These are phyloP conservation scores for Sebastes ruberrimus DNA, from an alignment of 2,797 vertebrate species.

Conservation along the genomic window DNA sequence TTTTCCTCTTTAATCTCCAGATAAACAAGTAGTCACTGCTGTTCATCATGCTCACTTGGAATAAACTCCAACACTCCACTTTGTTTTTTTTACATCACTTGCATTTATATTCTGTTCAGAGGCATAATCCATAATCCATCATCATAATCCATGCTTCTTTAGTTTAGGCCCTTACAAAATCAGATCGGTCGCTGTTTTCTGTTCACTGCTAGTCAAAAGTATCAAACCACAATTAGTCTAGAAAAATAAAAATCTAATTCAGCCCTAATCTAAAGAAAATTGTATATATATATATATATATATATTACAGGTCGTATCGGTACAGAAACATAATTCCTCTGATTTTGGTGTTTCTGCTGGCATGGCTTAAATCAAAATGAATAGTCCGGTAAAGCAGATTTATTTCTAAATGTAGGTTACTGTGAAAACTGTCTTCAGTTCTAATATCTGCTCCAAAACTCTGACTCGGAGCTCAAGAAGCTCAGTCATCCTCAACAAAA, in stretches of 20 bases:
- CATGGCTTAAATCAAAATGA: neutral
- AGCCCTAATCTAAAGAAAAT: neutral
- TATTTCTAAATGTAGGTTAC: slow-evolving; percentile 2
- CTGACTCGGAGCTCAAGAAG: neutral
- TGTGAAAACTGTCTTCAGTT: neutral
- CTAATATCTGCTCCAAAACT: neutral
- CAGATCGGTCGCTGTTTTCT: slow-evolving; percentile 1
- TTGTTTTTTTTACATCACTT: no score
- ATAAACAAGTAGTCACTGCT: neutral
- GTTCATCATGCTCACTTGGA: neutral
- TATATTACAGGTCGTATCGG: neutral
- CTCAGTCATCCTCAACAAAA: neutral
- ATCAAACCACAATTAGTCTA: neutral
- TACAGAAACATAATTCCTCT: no score
- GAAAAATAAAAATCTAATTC: neutral
- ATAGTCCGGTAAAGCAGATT: slow-evolving; percentile 2
- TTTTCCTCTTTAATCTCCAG: neutral
- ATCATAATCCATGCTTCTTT: slow-evolving; percentile 3
- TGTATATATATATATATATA: no score
- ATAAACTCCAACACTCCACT: neutral
- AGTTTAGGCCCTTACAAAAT: slow-evolving; percentile 6
- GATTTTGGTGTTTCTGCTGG: neutral
- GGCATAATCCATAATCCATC: slow-evolving; percentile 41
- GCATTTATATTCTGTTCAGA: slow-evolving; percentile 2
- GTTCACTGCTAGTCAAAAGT: neutral